A percentile compares a stretch with the other conserved stretches of the same genome.
Conservation (phyloP, 1,140 invertebrate genomes). For the Chrysomallon squamiferum region DNA sequence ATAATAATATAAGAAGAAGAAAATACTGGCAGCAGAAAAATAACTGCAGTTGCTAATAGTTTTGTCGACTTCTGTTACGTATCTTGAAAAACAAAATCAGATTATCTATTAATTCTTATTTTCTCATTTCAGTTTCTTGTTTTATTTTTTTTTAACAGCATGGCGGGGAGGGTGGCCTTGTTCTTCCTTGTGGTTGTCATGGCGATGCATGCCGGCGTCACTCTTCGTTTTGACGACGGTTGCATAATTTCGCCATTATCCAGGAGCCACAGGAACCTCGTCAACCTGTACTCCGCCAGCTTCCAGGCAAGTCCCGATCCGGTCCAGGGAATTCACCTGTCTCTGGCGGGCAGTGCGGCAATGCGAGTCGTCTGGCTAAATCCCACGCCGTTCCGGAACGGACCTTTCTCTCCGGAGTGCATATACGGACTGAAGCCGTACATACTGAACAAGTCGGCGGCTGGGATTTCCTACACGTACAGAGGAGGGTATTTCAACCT, state of each 20-base stretch:
- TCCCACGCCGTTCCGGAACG: neutral
- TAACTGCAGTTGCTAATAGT: too few species aligned
- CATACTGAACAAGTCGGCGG: neutral
- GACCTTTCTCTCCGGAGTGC: slow-evolving; percentile 6
- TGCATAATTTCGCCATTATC: neutral
- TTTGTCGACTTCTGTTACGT: too few species aligned
- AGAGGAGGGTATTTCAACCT: slow-evolving; percentile 15
- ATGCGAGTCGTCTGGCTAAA: slow-evolving; percentile 21
- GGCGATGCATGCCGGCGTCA: neutral
- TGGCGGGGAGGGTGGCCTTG: neutral
- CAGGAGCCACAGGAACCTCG: neutral
- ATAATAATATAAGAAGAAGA: too few species aligned
- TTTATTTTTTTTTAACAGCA: neutral
- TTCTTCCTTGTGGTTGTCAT: neutral
- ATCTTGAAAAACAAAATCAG: neutral
- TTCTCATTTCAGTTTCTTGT: neutral
- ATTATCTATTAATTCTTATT: neutral
- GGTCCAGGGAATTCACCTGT: slow-evolving; percentile 25
- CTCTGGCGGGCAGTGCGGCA: slow-evolving; percentile 3
- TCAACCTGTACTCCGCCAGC: neutral
- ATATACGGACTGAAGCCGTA: neutral
- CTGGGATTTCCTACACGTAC: slow-evolving; percentile 18
- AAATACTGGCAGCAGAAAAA: too few species aligned
- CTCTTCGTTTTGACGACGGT: neutral
- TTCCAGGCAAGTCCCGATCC: neutral